Evolutionary conservation across 2,888 invertebrate genomes (phyloP).

Genomic region (Zaprionus lineosus): DNA sequence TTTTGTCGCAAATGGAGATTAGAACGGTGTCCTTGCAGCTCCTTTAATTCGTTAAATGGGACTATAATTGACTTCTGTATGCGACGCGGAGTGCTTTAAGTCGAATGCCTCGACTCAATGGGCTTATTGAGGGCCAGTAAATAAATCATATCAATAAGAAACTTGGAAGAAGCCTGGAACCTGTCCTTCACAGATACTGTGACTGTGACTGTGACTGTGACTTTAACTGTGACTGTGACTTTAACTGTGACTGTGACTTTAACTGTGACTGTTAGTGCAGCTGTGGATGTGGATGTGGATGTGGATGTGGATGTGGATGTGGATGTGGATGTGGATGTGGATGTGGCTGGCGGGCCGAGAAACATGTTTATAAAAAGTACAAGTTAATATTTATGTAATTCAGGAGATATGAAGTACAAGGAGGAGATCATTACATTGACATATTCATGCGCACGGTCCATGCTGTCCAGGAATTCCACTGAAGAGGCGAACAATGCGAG

Average conservation of each 20-base stretch:
- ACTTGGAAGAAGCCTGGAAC: conserved; percentile 8
- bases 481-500: conserved; percentile 60
- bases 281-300: not conserved
- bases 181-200: conserved; percentile 3
- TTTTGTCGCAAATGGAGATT: too few relatives aligned
- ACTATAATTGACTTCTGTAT: conserved; percentile 41
- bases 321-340: not conserved
- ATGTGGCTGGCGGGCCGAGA: conserved; percentile 30
- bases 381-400: conserved; percentile 76
- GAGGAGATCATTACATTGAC: conserved; percentile 74
- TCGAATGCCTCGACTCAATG: conserved; percentile 1
- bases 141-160: conserved; percentile 51
- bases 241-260: conserved; percentile 17
- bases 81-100: not conserved
- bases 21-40: too few relatives aligned
- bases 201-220: not conserved
- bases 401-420: conserved; percentile 57
- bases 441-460: conserved; percentile 66
- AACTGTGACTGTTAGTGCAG: not conserved
- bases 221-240: not conserved
- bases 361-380: conserved; percentile 76
- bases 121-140: conserved; percentile 39
- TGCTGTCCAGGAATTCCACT: conserved; percentile 57
- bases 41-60: not conserved
- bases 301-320: not conserved